Conservation (phyloP, 2,113 vertebrate genomes). For the Laticauda colubrina region DNA sequence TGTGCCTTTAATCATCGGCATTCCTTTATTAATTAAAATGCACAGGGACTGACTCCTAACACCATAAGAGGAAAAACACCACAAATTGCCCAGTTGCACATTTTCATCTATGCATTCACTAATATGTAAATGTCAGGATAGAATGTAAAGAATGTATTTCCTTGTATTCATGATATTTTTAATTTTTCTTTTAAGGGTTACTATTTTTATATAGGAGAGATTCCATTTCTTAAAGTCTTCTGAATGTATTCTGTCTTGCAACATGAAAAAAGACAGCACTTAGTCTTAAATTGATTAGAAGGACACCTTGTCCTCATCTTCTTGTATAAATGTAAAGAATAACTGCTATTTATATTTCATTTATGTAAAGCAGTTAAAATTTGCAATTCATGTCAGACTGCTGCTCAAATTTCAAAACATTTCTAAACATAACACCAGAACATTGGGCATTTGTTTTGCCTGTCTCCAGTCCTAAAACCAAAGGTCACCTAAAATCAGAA, state of each 20-base stretch:
- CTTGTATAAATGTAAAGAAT: conserved; percentile 33
- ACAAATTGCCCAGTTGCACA: not conserved
- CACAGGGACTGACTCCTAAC: conserved; percentile 18
- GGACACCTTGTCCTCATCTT: conserved; percentile 37
- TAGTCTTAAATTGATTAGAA: conserved; percentile 53
- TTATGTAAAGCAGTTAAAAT: conserved; percentile 52
- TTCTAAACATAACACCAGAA: conserved; percentile 55
- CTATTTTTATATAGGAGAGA: conserved; percentile 38
- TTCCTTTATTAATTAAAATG: conserved; percentile 37
- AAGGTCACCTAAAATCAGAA: conserved; percentile 53
- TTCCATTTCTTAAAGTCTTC: conserved; percentile 33
- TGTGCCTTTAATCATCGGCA: conserved; percentile 55
- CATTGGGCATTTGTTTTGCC: conserved; percentile 51
- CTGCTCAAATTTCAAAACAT: conserved; percentile 59
- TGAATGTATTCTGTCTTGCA: conserved; percentile 27
- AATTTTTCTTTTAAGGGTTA: conserved; percentile 34
- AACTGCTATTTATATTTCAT: conserved; percentile 53
- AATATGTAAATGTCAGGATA: conserved; percentile 40
- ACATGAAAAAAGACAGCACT: conserved; percentile 31
- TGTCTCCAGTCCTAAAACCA: conserved; percentile 50
- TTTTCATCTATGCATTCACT: conserved; percentile 22
- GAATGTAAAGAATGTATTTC: conserved; percentile 13
- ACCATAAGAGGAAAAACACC: conserved; percentile 2
- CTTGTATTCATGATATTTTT: conserved; percentile 24
- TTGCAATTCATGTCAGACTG: conserved; percentile 52